phyloP scores from a whole-genome alignment of 1,140 invertebrate genomes.

The Pentalonia nigronervosa region DNA sequence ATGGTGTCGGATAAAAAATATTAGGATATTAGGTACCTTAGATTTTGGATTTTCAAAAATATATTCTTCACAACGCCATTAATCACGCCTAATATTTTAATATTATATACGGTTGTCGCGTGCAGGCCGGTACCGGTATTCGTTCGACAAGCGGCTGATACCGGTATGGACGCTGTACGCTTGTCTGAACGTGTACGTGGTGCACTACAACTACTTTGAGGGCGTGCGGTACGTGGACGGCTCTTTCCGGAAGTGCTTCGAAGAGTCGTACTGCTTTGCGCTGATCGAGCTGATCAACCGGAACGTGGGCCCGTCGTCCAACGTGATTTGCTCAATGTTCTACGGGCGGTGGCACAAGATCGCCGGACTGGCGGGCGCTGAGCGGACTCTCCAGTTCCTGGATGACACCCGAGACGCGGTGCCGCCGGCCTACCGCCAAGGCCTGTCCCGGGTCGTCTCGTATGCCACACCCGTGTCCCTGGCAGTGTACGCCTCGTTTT shows the following conservation, averaged over 20 bases:
- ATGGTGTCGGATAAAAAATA: no score
- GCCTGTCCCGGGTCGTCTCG: background rate
- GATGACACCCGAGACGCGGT: background rate
- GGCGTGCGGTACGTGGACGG: background rate
- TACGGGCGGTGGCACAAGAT: background rate
- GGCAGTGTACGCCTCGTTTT: background rate
- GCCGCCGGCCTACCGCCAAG: background rate
- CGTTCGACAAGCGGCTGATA: background rate
- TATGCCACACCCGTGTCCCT: background rate
- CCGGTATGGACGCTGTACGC: conserved; percentile 12
- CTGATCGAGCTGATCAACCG: conserved; percentile 29
- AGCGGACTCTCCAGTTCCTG: conserved; percentile 23
- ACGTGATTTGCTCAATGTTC: background rate
- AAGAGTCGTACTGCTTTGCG: conserved; percentile 45
- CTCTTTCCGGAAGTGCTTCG: conserved; percentile 11
- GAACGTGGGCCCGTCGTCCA: background rate
- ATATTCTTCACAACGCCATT: no score
- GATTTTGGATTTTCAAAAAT: no score
- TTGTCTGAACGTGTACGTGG: background rate
- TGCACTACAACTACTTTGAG: background rate
- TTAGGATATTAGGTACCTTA: no score
- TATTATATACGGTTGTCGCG: no score
- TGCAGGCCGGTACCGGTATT: background rate
- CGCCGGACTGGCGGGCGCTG: background rate
- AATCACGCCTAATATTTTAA: no score